Base-by-base conservation (phyloP, 2,888 invertebrate genomes). In the Pyrrhosoma nymphula region DNA sequence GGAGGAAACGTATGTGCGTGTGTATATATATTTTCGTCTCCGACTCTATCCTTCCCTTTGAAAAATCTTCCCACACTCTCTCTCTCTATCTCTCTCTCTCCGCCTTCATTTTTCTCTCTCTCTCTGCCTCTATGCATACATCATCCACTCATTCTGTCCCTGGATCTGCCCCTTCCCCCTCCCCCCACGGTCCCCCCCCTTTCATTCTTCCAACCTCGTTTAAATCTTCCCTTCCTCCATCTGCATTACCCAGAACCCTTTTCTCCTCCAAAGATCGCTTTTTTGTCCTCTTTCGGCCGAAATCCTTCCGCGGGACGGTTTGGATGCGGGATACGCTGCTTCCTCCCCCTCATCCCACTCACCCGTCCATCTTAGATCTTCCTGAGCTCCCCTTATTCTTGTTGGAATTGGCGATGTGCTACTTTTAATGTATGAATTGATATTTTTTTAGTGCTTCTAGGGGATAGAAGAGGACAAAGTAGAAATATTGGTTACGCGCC, bases 171-270 rank as follows among this genome's bases (percentile, higher is more conserved):
- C 8, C 82, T 82, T 3, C 39, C 16, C 69, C 69, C 23, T 26
- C 82, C 18, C 82, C 26, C 82, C 35, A 6, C 55, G 47, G 0
- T 26, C n/a, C 88, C 30, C 39, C 10, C 88, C 88, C 69, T 26
- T 69, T 69, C 82, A 12, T 35, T 35, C 35, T 10, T 20, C 89
- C 47, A 3, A 10, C 26, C 47, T 47, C 89, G 26, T 55, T 35
- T 47, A 1, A 0, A 18, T 8, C 69, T 69, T 69, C 69, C 82
- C 35, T 26, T 55, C 39, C 56, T 26, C n/a, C 89, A 35, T 82
- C 82, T 82, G 82, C 82, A 35, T 35, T 82, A 82, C 82, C 82
- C 82, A 82, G 82, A 82, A 82, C 82, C 30, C 82, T 60, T 35
- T 82, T 82, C 35, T 82, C 82, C 82, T 26, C 82, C 82, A 18